A percentile compares a stretch with the other conserved stretches of the same genome.
phyloP scores from a whole-genome alignment of 2,888 invertebrate genomes.

The Drosophila macrospina region DNA sequence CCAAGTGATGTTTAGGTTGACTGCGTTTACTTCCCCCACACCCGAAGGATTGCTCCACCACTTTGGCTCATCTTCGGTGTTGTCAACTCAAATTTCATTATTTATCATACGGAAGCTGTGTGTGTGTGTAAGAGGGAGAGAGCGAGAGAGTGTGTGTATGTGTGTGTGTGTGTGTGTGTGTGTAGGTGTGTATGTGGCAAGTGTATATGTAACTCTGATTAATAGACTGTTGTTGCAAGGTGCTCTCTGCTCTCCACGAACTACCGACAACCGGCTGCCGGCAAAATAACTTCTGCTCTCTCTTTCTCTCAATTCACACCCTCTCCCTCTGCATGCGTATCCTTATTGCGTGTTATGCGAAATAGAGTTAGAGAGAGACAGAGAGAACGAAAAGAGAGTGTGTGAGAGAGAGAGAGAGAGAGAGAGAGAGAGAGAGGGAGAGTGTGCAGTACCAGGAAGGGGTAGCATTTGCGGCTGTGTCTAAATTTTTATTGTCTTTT shows the following conservation, averaged over 20 bases:
- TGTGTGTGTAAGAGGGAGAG: conserved; percentile 10
- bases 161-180: conserved; percentile 22
- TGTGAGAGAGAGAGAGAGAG: background rate
- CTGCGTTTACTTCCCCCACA: conserved; percentile 20
- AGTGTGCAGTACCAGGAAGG: background rate
- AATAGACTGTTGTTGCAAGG: conserved; percentile 74
- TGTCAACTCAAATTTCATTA: conserved; percentile 72
- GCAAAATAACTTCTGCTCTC: conserved; percentile 20
- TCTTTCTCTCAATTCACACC: conserved; percentile 8
- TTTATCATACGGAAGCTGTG: conserved; percentile 72
- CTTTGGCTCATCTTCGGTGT: conserved; percentile 38
- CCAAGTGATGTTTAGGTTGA: conserved; percentile 42
- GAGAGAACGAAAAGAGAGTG: background rate
- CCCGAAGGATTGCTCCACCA: conserved; percentile 11
- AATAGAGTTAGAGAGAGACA: background rate
- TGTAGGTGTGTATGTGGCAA: conserved; percentile 33
- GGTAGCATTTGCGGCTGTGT: conserved; percentile 34
- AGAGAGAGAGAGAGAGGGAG: background rate
- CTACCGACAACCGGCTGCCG: conserved; percentile 40
- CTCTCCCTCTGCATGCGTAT: conserved; percentile 22
- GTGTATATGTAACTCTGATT: conserved; percentile 56
- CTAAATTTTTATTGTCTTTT: conserved; percentile 41
- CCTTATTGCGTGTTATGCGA: conserved; percentile 43
- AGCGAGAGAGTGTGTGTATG: conserved; percentile 11
- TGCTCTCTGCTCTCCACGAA: conserved; percentile 49